Evolutionary conservation across 53 echinoderm and acorn worm genomes (phyloP), one percentile per base, ranked within the genome.

Genomic region (Glandiceps talaboti): DNA sequence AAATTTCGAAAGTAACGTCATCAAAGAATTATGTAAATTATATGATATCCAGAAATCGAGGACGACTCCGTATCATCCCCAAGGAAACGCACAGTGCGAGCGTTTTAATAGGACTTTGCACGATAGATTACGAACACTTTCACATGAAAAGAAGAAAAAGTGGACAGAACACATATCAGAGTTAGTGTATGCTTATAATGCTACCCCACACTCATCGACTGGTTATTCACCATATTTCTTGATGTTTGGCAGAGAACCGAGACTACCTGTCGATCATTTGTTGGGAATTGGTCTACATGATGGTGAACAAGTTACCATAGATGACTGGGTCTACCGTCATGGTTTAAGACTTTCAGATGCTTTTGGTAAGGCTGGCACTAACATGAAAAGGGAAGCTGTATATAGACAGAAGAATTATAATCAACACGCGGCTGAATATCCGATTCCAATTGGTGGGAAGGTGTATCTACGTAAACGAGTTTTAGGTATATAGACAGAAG

Each of bases 61-160:
- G 27, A 90, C 90, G 20, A 89, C 86, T 0, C 90, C 90, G 1
- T 86, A 90, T 27, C 86, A n/a, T n/a, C n/a, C n/a, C n/a, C n/a
- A n/a, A n/a, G n/a, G n/a, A n/a, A n/a, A n/a, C n/a, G n/a, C n/a
- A n/a, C n/a, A n/a, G n/a, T n/a, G n/a, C n/a, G n/a, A n/a, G n/a
- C n/a, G n/a, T n/a, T n/a, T n/a, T n/a, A n/a, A n/a, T n/a, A n/a
- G n/a, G n/a, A n/a, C n/a, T n/a, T n/a, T n/a, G n/a, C n/a, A n/a
- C n/a, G n/a, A 80, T 28, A 73, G 84, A 25, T 28, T 85, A 30
- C 79, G 33, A 76, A 45, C 89, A 32, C 32, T 89, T 26, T 79
- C 85, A 25, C 74, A 45, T 20, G 30, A 25, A 27, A 77, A 85
- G 75, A 82, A 82, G 64, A 64, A 80, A 32, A 78, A 72, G 72